Base-by-base conservation (phyloP, 2,888 invertebrate species). In the Lepidocyrtoides sp. region DNA sequence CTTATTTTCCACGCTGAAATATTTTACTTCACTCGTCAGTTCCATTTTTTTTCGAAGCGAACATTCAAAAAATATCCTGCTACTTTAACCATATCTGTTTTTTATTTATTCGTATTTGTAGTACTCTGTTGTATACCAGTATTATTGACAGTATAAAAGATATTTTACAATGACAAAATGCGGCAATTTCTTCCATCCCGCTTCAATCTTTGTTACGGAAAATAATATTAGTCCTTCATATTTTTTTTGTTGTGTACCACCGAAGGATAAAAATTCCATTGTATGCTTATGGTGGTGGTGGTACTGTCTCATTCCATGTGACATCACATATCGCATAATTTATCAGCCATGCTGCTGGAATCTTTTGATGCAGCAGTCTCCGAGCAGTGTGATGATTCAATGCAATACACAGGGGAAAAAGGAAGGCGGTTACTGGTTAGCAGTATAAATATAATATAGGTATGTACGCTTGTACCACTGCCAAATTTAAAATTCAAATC, bases 401-500 rank as follows among this genome's bases (percentile, higher is more conserved):
- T 29, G 2, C 66, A 26, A 26, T 32, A 66, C 14, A n/a, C 8
- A 29, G n/a, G 2, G n/a, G 12, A 23, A 36, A 69, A 17, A 69
- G 2, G 12, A 63, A 29, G 0, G 29, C 12, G 29, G 17, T 17
- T 10, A 29, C n/a, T 23, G 57, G 20, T 36, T 2, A 36, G 29
- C n/a, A n/a, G n/a, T n/a, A n/a, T n/a, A n/a, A n/a, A n/a, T n/a
- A n/a, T n/a, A n/a, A n/a, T n/a, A n/a, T 63, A 63, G 17, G 63
- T 14, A 29, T 29, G 63, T 29, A 29, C 4, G 10, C 10, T 57
- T 57, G 57, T 23, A 57, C 12, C 14, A 63, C 26, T 69, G 63
- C 36, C 69, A 32, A 69, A 32, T 69, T 69, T 69, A 69, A 69
- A 69, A 69, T 32, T 69, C 69, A 0, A 36, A 69, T 36, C 17